phyloP scores from a whole-genome alignment of 2,113 vertebrate genomes.

The Pavo muticus region DNA sequence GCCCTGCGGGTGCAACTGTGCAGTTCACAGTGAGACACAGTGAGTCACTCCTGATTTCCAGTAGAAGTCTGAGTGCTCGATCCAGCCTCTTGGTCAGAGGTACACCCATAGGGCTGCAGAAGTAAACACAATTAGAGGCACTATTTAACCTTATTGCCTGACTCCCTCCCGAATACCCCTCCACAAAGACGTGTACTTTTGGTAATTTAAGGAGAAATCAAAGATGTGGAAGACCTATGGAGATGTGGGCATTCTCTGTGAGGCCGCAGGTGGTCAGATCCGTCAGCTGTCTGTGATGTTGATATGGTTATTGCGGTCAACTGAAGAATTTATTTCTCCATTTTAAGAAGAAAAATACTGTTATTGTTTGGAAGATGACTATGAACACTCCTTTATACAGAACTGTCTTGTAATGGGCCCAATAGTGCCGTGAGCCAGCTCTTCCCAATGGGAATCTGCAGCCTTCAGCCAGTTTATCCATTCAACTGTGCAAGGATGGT shows the following conservation, averaged over 20 bases:
- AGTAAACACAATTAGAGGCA: slow-evolving; percentile 10
- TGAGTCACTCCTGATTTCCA: neutral
- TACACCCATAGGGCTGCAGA: slow-evolving; percentile 26
- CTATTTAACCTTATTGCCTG: neutral
- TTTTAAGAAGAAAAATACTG: neutral
- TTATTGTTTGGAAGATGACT: neutral
- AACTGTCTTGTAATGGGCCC: neutral
- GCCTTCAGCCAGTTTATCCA: neutral
- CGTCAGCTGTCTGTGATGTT: neutral
- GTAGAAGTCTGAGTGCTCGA: neutral
- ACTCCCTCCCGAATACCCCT: neutral
- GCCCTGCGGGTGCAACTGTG: neutral
- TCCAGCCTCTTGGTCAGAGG: neutral
- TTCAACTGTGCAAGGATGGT: neutral
- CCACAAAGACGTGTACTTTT: neutral
- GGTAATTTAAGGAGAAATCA: neutral
- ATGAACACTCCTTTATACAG: neutral
- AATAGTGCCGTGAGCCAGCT: neutral
- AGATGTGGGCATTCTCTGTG: neutral
- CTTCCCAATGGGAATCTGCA: neutral
- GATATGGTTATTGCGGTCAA: neutral
- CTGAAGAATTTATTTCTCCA: neutral
- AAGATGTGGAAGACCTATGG: neutral
- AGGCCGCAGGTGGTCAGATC: neutral
- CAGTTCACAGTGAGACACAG: neutral